phyloP scores from a whole-genome alignment of 2,113 vertebrate genomes.

The Larimichthys polyactis region DNA sequence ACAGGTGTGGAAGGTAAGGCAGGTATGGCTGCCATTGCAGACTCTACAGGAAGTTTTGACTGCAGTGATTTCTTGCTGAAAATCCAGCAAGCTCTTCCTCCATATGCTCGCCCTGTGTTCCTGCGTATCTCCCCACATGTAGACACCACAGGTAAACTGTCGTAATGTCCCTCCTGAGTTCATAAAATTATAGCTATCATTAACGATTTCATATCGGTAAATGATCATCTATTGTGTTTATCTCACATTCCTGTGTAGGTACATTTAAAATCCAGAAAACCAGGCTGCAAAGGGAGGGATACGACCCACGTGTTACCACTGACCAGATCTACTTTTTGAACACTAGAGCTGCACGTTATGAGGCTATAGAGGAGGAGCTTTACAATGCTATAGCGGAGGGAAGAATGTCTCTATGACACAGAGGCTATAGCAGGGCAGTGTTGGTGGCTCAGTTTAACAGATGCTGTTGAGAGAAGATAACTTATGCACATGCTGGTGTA shows the following conservation, averaged over 20 bases:
- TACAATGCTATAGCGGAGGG: constrained; percentile 83
- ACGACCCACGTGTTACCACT: constrained; percentile 85
- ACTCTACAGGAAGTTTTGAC: constrained; percentile 83
- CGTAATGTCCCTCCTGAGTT: not conserved
- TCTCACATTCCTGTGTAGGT: constrained; percentile 74
- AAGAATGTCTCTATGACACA: constrained; percentile 83
- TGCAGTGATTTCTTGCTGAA: constrained; percentile 84
- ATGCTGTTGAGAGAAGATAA: constrained; percentile 26
- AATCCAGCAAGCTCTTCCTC: constrained; percentile 87
- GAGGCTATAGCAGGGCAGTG: not conserved
- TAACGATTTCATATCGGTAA: not conserved
- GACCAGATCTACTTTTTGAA: constrained; percentile 92
- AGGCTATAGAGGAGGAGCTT: constrained; percentile 85
- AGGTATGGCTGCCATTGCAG: constrained; percentile 92
- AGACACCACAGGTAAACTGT: constrained; percentile 89
- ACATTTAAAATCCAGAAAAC: constrained; percentile 98
- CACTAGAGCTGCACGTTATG: constrained; percentile 83
- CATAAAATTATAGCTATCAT: not conserved
- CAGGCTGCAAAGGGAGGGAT: constrained; percentile 89
- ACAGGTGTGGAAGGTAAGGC: constrained; percentile 94
- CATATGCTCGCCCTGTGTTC: constrained; percentile 92
- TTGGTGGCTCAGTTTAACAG: constrained; percentile 20
- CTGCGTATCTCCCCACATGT: constrained; percentile 90
- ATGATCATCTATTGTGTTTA: not conserved
- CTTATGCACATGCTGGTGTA: not conserved